These are phyloP conservation scores for Allygus modestus DNA, from an alignment of 2,888 invertebrate species.

Conservation along the genomic window DNA sequence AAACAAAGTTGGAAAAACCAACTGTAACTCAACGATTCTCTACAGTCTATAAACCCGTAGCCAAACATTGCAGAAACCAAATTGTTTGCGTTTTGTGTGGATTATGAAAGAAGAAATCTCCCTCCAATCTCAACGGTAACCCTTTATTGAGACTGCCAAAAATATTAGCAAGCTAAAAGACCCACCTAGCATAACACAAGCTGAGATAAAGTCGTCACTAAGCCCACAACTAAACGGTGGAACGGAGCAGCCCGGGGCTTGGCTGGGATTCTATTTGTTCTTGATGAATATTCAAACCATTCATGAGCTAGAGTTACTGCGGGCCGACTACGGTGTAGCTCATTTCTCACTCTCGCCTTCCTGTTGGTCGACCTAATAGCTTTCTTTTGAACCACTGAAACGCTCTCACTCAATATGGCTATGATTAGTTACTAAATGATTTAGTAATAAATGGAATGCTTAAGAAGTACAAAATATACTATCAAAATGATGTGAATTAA, in stretches of 20 bases:
- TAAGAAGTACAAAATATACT: no score
- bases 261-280: conserved; percentile 15
- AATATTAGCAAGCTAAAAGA: background rate
- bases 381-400: conserved; percentile 2
- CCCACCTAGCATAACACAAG: background rate
- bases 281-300: conserved; percentile 34
- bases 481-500: no score
- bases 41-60: no score
- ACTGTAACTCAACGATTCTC: no score
- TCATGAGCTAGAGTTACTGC: conserved; percentile 29
- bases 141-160: no score
- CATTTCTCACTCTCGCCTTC: background rate
- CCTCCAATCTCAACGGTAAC: no score
- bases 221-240: background rate
- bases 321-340: background rate
- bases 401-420: background rate
- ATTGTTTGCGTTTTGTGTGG: no score
- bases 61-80: no score
- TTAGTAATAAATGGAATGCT: no score
- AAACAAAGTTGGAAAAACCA: no score
- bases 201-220: background rate
- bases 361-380: background rate
- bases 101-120: no score
- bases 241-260: background rate
- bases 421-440: no score